These are phyloP conservation scores for Isoperla grammatica DNA, from an alignment of 2,888 invertebrate genomes.

Conservation along the genomic window DNA sequence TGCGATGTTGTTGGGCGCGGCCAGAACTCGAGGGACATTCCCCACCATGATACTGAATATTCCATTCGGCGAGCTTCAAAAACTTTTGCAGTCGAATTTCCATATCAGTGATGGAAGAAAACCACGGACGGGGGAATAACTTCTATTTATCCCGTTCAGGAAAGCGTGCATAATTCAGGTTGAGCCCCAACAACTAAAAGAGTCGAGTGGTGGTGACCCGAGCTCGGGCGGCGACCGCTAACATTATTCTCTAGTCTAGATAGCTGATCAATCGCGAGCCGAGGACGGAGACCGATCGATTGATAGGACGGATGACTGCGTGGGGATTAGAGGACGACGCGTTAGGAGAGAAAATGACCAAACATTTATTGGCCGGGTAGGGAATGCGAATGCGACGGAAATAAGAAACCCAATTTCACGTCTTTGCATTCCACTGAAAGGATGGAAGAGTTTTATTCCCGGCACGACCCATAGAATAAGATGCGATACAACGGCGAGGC, in stretches of 20 bases:
- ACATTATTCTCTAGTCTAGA: constrained; percentile 2
- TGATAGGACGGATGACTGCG: neutral
- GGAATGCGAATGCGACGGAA: no score
- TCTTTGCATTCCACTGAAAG: no score
- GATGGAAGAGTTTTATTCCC: no score
- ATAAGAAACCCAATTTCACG: no score
- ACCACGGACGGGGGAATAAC: neutral
- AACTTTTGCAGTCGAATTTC: constrained; percentile 13
- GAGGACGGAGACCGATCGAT: constrained; percentile 5
- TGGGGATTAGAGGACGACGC: no score
- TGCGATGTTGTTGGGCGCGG: constrained; percentile 5
- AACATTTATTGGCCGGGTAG: no score
- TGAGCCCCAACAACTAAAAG: neutral
- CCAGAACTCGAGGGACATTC: constrained; percentile 10
- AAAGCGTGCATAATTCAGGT: constrained; percentile 13
- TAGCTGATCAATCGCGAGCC: constrained; percentile 9
- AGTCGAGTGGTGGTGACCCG: neutral
- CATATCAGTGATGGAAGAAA: constrained; percentile 7
- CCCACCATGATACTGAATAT: constrained; percentile 7
- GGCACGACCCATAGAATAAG: no score
- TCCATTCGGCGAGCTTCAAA: neutral
- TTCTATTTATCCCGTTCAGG: constrained; percentile 9
- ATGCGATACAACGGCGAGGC: no score
- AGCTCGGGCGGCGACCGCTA: neutral
- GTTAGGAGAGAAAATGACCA: no score